Conservation (phyloP, 2,797 vertebrate species). For the Apogon hyalosoma region DNA sequence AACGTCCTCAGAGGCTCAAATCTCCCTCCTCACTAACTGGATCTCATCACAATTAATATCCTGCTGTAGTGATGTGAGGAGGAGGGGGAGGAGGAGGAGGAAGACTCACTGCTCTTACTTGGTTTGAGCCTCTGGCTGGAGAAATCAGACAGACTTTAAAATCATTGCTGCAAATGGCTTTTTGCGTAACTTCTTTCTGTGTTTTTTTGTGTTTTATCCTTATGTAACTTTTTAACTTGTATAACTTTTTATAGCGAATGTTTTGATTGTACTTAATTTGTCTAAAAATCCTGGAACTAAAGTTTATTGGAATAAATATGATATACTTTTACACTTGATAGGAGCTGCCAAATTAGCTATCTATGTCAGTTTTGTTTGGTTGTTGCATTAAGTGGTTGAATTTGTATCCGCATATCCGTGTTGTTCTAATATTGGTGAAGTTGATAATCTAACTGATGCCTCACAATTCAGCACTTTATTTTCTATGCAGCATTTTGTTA, state of each 20-base stretch:
- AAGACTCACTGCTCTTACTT: constrained; percentile 7
- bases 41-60: constrained; percentile 29
- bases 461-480: too few species aligned
- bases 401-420: too few species aligned
- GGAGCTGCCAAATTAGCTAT: too few species aligned
- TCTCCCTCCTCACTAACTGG: constrained; percentile 29
- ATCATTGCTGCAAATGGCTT: constrained; percentile 22
- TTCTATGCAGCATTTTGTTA: too few species aligned
- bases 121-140: constrained; percentile 30
- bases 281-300: background rate
- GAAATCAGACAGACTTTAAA: constrained; percentile 31
- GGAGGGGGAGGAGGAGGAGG: constrained; percentile 26
- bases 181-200: constrained; percentile 24
- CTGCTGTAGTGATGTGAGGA: constrained; percentile 32
- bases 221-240: constrained; percentile 38
- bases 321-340: too few species aligned
- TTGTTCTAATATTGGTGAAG: too few species aligned
- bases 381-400: too few species aligned
- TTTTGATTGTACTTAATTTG: constrained; percentile 8
- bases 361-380: too few species aligned
- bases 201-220: constrained; percentile 17
- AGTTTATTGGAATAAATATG: too few species aligned
- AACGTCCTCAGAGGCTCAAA: constrained; percentile 31
- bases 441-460: too few species aligned
- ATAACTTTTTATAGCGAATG: constrained; percentile 7